These are phyloP conservation scores for Neotragus moschatus DNA, from an alignment of 2,113 vertebrate species.

Conservation along the genomic window DNA sequence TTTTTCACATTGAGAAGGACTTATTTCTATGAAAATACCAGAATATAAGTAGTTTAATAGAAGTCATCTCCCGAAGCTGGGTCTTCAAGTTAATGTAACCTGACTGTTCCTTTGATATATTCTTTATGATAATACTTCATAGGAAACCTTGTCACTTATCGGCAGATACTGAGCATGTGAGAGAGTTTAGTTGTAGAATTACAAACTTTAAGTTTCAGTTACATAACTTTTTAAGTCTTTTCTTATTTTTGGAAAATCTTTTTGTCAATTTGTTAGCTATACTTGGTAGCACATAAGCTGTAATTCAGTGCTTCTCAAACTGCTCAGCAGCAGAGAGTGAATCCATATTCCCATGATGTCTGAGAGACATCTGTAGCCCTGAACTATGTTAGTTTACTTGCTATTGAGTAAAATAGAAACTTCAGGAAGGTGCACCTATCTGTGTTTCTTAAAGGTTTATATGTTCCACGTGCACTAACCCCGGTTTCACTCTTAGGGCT, in stretches of 20 bases:
- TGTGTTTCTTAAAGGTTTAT: background rate
- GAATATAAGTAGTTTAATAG: constrained; percentile 11
- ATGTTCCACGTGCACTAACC: background rate
- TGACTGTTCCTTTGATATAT: background rate
- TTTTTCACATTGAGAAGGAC: background rate
- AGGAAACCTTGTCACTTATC: background rate
- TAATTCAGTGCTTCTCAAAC: background rate
- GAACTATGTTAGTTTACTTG: background rate
- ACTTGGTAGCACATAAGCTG: background rate
- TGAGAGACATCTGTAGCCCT: background rate
- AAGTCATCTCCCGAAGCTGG: background rate
- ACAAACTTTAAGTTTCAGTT: background rate
- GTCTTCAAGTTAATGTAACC: background rate
- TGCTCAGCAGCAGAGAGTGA: background rate
- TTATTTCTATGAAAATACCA: constrained; percentile 39
- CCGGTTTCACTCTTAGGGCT: background rate
- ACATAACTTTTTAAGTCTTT: background rate
- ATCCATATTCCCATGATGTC: background rate
- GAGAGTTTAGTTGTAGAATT: background rate
- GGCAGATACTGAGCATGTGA: background rate
- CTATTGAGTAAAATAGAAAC: background rate
- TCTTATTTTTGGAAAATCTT: constrained; percentile 1
- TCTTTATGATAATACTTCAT: background rate
- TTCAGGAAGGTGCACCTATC: background rate
- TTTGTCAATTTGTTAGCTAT: constrained; percentile 7